Conservation (phyloP, 37 sponge, comb jelly and placozoan genomes). For the Halisarca cf. caerulea region DNA sequence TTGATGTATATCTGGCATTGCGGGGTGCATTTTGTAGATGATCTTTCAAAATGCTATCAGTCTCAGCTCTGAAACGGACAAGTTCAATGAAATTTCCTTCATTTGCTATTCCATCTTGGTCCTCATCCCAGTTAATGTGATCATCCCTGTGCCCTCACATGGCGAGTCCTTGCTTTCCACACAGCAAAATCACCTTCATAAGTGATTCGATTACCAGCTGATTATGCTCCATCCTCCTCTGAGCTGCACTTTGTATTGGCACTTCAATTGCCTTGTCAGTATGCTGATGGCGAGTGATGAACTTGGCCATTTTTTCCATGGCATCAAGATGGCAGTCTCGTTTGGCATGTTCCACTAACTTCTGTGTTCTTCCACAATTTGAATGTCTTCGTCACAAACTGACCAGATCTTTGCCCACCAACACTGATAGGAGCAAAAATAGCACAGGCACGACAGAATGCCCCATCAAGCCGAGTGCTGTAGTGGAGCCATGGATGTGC, state of each 20-base stretch:
- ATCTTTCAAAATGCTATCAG: conserved; percentile 43
- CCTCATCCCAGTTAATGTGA: conserved; percentile 22
- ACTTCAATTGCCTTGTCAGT: conserved; percentile 17
- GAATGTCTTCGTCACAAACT: conserved; percentile 52
- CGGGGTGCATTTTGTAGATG: conserved; percentile 46
- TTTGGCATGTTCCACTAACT: background rate
- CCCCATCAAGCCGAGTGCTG: conserved; percentile 40
- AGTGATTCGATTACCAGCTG: conserved; percentile 60
- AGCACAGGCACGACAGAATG: conserved; percentile 58
- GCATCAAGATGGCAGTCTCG: conserved; percentile 9
- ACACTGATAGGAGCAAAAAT: conserved; percentile 45
- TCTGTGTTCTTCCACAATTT: conserved; percentile 33
- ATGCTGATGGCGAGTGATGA: conserved; percentile 17
- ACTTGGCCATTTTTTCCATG: conserved; percentile 26
- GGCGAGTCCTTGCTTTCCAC: conserved; percentile 71
- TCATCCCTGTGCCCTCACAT: conserved; percentile 71
- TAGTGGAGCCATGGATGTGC: conserved; percentile 57
- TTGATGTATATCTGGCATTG: conserved; percentile 74
- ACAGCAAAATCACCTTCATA: conserved; percentile 54
- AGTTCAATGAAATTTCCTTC: conserved; percentile 64
- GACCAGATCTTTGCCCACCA: conserved; percentile 42
- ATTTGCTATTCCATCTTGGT: conserved; percentile 30
- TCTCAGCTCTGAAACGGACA: conserved; percentile 68
- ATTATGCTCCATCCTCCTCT: conserved; percentile 38
- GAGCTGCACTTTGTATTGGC: background rate